A percentile compares a stretch with the other conserved stretches of the same genome.
phyloP scores from a whole-genome alignment of 2,888 invertebrate genomes.

The Watsonalla binaria region DNA sequence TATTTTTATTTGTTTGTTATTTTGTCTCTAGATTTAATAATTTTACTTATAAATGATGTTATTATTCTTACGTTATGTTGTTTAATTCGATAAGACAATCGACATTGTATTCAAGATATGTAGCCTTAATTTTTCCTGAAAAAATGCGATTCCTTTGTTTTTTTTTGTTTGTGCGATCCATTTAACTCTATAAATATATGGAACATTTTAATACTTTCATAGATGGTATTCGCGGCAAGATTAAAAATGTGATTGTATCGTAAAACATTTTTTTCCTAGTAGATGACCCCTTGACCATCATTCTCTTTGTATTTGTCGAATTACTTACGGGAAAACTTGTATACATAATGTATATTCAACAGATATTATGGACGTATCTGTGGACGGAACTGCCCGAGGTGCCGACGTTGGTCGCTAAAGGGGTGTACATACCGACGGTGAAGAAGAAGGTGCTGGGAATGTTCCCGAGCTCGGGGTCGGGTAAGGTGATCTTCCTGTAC shows the following conservation, averaged over 20 bases:
- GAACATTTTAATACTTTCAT: not conserved
- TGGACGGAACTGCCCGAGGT: conserved; percentile 87
- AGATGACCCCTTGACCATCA: too few relatives aligned
- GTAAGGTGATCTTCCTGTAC: conserved; percentile 77
- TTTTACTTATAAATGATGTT: too few relatives aligned
- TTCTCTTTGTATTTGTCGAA: not conserved
- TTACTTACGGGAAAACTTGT: not conserved
- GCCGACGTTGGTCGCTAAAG: conserved; percentile 83
- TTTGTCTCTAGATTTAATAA: too few relatives aligned
- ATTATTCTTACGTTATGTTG: too few relatives aligned
- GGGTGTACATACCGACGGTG: conserved; percentile 81
- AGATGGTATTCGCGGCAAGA: not conserved
- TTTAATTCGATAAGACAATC: too few relatives aligned
- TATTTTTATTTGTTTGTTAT: too few relatives aligned
- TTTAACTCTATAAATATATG: not conserved
- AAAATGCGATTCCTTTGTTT: not conserved
- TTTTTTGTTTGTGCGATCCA: too few relatives aligned
- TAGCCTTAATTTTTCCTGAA: too few relatives aligned
- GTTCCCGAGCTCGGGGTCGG: conserved; percentile 81
- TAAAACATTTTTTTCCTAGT: too few relatives aligned
- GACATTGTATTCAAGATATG: too few relatives aligned
- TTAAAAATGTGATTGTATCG: too few relatives aligned
- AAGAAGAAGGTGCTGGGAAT: conserved; percentile 81
- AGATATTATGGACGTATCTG: conserved; percentile 87
- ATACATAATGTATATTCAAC: conserved; percentile 9